Evolutionary conservation across 2,797 vertebrate genomes (phyloP), one percentile per base, ranked within the genome.

Genomic region (Florisuga fusca): DNA sequence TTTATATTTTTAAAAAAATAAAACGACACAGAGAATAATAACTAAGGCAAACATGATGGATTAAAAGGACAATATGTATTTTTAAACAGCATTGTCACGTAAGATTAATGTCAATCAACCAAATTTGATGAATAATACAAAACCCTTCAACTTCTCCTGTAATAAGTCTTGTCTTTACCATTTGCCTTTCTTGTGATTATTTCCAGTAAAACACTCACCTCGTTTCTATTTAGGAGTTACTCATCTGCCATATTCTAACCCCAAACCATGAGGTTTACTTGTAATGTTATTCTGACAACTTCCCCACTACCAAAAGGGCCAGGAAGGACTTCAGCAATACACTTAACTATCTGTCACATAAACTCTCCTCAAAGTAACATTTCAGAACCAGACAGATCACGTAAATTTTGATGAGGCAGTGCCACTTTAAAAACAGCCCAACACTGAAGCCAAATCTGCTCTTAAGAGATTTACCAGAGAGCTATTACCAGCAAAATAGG

Each of bases 21-120:
- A 29, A 29, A 74, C 38, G 13, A 41, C 1, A 72, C 31, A 77
- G 31, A 72, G 84, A 91, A 93, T 83, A 82, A 36, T 63, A 82
- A 75, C 31, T 90, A 86, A 84, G 31, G 74, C 38, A 84, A 69
- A 75, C 15, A 61, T 26, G n/a, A 83, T 34, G 36, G 41, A 72
- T 78, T 94, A 62, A 86, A 90, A 88, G 62, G 85, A 78, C 58
- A 88, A 66, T 34, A 90, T 81, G n/a, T 81, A 78, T 94, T 87
- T 94, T 94, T 93, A 86, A 94, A 95, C n/a, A 93, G 51, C 34
- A 55, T 3, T 94, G 87, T 34, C 67, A 88, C 58, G 34, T 68
- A 66, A 84, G 73, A 89, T 81, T 84, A 62, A 94, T 94, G 81
- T 94, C 38, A 62, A 64, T 74, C 73, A 93, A 84, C 16, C 31